phyloP scores from a whole-genome alignment of 1,140 invertebrate genomes.

The Drosophila bipectinata region DNA sequence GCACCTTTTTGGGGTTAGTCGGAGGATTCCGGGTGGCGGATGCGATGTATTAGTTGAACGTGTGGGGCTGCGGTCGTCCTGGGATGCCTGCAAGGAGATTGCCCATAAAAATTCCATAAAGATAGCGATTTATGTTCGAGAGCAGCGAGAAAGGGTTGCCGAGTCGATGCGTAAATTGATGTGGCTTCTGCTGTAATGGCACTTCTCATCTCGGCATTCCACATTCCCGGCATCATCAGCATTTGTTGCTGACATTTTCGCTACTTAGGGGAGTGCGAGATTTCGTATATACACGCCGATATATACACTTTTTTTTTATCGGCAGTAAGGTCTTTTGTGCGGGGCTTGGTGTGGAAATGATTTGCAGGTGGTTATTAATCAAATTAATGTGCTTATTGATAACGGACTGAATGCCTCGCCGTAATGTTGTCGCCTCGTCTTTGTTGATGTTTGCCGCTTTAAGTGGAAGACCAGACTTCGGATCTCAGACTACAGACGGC shows the following conservation, averaged over 20 bases:
- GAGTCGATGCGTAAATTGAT: constrained; percentile 76
- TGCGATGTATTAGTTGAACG: constrained; percentile 71
- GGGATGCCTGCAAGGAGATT: constrained; percentile 80
- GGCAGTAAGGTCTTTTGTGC: constrained; percentile 62
- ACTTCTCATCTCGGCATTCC: constrained; percentile 59
- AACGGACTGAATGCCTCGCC: constrained; percentile 49
- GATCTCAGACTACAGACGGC: constrained; percentile 1
- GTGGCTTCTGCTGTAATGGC: constrained; percentile 75
- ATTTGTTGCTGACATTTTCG: constrained; percentile 79
- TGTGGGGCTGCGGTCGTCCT: constrained; percentile 43
- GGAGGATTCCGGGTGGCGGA: constrained; percentile 48
- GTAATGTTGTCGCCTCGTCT: constrained; percentile 59
- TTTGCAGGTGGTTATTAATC: constrained; percentile 84
- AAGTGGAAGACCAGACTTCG: constrained; percentile 46
- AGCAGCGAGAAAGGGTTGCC: constrained; percentile 72
- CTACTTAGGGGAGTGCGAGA: constrained; percentile 61
- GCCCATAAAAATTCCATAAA: constrained; percentile 84
- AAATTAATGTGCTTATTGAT: constrained; percentile 83
- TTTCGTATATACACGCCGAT: constrained; percentile 8
- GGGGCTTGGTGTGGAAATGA: constrained; percentile 70
- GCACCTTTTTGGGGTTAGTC: constrained; percentile 60
- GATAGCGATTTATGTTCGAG: constrained; percentile 80
- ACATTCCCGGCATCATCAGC: constrained; percentile 64
- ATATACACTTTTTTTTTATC: constrained; percentile 41
- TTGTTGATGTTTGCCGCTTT: constrained; percentile 33